These are phyloP conservation scores for Calliphora vomitoria DNA, from an alignment of 2,888 invertebrate species.

Conservation along the genomic window DNA sequence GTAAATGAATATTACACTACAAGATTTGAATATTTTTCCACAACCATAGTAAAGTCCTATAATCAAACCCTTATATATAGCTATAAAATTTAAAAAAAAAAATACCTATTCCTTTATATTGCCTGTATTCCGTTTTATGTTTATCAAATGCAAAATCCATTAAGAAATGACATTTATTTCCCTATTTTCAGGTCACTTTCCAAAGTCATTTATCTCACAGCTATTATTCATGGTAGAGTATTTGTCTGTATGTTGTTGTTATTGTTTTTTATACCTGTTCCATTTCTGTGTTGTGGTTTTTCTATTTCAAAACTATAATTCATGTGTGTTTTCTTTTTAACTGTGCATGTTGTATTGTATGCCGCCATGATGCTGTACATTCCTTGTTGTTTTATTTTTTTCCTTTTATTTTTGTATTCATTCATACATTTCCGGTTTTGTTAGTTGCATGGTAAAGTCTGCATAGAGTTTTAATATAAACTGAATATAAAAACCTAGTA, in stretches of 20 bases:
- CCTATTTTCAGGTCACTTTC: conserved; percentile 65
- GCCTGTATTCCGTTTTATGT: not conserved
- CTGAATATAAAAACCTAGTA: conserved; percentile 12
- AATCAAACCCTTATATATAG: not conserved
- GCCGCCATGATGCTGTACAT: conserved; percentile 59
- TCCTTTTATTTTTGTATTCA: not conserved
- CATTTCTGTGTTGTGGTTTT: conserved; percentile 52
- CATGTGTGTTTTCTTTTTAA: conserved; percentile 55
- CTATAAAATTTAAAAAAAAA: not conserved
- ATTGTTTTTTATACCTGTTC: conserved; percentile 35
- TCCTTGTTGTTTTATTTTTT: conserved; percentile 9
- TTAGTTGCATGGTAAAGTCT: conserved; percentile 46
- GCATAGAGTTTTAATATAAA: conserved; percentile 44
- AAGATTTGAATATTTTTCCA: too few relatives aligned
- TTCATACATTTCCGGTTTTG: conserved; percentile 56
- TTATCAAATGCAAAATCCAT: conserved; percentile 65
- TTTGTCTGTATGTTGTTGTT: not conserved
- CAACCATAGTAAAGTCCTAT: too few relatives aligned
- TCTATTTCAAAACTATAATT: conserved; percentile 64
- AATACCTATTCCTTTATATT: not conserved
- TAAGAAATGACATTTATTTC: conserved; percentile 70
- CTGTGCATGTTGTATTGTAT: conserved; percentile 37
- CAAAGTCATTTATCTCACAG: conserved; percentile 67
- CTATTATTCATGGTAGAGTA: conserved; percentile 59
- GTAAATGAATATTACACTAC: too few relatives aligned